These are phyloP conservation scores for Dolichallabes microphthalmus DNA, from an alignment of 2,113 vertebrate species.

Conservation along the genomic window DNA sequence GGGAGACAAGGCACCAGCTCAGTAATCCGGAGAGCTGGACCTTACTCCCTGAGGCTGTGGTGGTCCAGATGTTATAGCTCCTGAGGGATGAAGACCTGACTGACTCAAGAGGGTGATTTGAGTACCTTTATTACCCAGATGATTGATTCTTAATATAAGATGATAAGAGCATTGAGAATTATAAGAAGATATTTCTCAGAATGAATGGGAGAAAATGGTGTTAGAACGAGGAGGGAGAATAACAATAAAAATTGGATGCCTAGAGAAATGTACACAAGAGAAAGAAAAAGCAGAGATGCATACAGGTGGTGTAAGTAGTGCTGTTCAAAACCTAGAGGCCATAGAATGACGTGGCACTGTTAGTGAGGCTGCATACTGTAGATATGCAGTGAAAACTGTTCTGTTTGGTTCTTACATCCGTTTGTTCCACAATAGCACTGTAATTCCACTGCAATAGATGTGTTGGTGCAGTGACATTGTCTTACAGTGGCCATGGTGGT, in stretches of 20 bases:
- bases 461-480: neutral
- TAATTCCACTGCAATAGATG: no score
- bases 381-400: neutral
- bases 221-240: neutral
- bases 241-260: neutral
- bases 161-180: neutral
- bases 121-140: neutral
- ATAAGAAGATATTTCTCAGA: neutral
- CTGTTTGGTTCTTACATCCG: no score
- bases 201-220: neutral
- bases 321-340: neutral
- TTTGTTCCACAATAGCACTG: no score
- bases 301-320: neutral
- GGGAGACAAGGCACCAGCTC: no score
- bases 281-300: neutral
- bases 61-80: no score
- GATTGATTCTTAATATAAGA: neutral
- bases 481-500: neutral
- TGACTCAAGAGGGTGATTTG: neutral
- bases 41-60: no score
- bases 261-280: neutral
- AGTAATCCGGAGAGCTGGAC: no score
- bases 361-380: neutral
- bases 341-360: neutral
- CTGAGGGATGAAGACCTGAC: neutral